These are phyloP conservation scores for Lutjanus argentimaculatus DNA, from an alignment of 2,797 vertebrate species.

Conservation along the genomic window DNA sequence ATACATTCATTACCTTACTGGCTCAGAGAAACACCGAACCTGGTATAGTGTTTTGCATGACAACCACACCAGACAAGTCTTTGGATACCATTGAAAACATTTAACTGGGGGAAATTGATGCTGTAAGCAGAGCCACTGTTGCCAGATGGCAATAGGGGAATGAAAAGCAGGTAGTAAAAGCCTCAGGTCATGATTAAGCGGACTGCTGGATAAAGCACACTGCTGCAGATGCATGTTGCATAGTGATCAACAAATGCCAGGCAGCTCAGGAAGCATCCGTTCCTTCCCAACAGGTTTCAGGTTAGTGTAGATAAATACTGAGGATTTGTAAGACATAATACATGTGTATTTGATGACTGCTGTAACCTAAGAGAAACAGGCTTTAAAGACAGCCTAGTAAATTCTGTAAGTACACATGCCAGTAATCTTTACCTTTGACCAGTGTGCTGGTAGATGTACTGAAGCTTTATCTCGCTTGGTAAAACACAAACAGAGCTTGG, in stretches of 20 bases:
- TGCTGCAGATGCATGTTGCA: conserved; percentile 64
- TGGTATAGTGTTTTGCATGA: conserved; percentile 56
- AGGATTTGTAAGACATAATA: conserved; percentile 41
- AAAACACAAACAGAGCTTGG: conserved; percentile 58
- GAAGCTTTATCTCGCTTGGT: conserved; percentile 44
- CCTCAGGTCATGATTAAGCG: conserved; percentile 71
- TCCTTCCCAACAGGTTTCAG: conserved; percentile 45
- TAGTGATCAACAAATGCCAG: conserved; percentile 69
- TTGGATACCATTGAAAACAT: conserved; percentile 66
- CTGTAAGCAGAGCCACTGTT: conserved; percentile 72
- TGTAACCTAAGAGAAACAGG: conserved; percentile 43
- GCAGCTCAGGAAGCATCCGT: conserved; percentile 42
- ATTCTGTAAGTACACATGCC: conserved; percentile 53
- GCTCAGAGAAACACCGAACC: conserved; percentile 43
- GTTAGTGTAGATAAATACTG: conserved; percentile 38
- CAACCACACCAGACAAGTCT: conserved; percentile 54
- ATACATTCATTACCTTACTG: conserved; percentile 63
- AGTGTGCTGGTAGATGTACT: conserved; percentile 24
- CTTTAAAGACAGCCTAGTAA: conserved; percentile 49
- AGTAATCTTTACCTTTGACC: conserved; percentile 63
- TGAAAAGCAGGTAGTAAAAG: conserved; percentile 73
- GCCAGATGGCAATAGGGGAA: conserved; percentile 79
- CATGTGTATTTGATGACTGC: conserved; percentile 37
- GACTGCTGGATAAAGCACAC: conserved; percentile 59
- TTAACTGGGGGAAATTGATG: conserved; percentile 71